Conservation (phyloP, 2,888 invertebrate genomes). For the Lepas anatifera region DNA sequence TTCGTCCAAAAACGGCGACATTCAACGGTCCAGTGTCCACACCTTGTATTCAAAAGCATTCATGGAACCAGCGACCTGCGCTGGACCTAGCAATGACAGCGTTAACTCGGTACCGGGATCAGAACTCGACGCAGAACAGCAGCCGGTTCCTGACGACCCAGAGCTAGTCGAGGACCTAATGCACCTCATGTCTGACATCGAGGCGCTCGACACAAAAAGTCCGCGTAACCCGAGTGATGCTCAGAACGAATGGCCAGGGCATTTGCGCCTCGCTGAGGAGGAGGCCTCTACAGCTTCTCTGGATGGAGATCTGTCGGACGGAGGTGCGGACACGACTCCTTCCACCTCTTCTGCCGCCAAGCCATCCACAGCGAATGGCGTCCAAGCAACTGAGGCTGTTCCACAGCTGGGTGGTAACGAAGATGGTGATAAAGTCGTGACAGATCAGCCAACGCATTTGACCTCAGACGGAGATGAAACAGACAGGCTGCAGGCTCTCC, state of each 20-base stretch:
- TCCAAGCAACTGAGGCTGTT: not conserved
- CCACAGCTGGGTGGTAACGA: not conserved
- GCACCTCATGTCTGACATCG: not conserved
- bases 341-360: not conserved
- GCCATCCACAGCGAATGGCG: not conserved
- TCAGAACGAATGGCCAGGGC: not conserved
- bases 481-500: not conserved
- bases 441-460: too few relatives aligned
- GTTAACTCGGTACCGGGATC: too few relatives aligned
- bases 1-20: not conserved
- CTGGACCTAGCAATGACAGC: not conserved
- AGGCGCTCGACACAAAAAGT: not conserved
- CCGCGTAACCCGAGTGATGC: not conserved
- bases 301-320: not conserved
- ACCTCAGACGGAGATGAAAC: not conserved
- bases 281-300: too few relatives aligned
- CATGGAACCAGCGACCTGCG: not conserved
- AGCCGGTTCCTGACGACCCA: too few relatives aligned
- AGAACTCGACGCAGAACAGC: too few relatives aligned
- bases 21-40: not conserved
- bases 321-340: not conserved
- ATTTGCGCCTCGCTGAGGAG: too few relatives aligned
- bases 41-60: not conserved
- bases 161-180: not conserved
- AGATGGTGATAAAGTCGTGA: too few relatives aligned